Evolutionary conservation across 2,888 invertebrate species (phyloP), one percentile per base, ranked within the genome.

Genomic region (Carabus problematicus): DNA sequence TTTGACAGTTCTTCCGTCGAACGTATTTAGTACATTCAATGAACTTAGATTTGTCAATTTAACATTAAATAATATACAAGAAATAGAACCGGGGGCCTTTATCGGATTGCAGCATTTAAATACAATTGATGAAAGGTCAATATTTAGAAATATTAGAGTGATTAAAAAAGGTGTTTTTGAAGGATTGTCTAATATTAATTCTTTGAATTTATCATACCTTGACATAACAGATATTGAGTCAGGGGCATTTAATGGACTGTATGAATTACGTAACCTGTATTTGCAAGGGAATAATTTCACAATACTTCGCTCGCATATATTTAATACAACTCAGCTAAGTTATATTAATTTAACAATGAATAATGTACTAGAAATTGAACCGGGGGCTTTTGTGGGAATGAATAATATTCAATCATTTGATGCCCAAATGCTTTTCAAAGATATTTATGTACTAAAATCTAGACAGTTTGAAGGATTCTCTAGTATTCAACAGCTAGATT

Each of bases 271-370:
- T 18, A 12, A n/a, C 1, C 39, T 40, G 16, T 41, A 52, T 40
- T 9, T 52, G 9, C 41, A 19, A 39, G 12, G 39, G 29, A 62
- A 62, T 49, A 14, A 45, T 19, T 45, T 61, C n/a, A 61, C 14
- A 41, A 18, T 45, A 19, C 18, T 61, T 1, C 11, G 12, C 42
- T 4, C 61, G 16, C n/a, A 45, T 16, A 45, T 61, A 11, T 61
- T 61, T 45, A 61, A 61, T 9, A 18, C 29, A 61, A 61, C 61
- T 55, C 39, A 55, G n/a, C 29, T 39, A 39, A n/a, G n/a, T n/a
- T n/a, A n/a, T n/a, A n/a, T n/a, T n/a, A n/a, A n/a, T n/a, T n/a
- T n/a, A n/a, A n/a, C n/a, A n/a, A n/a, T n/a, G n/a, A 49, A 40
- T 14, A 39, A 12, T 8, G 54, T 63, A 41, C 9, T 49, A 29